phyloP scores from a whole-genome alignment of 2,888 invertebrate species.

The Mylabris sibirica region DNA sequence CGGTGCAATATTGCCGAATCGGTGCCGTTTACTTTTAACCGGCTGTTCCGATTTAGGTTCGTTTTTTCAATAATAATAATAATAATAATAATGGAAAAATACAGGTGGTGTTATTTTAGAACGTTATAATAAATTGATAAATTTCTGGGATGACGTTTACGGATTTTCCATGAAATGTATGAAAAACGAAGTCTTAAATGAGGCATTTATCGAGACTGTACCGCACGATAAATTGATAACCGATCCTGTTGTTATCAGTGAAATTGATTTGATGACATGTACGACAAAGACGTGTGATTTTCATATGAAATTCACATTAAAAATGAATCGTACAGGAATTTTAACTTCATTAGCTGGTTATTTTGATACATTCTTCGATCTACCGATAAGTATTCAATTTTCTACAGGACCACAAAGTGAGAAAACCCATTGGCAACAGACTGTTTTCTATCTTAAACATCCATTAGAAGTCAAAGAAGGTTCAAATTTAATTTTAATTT shows the following conservation, averaged over 20 bases:
- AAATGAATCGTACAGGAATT: constrained; percentile 69
- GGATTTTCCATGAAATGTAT: constrained; percentile 94
- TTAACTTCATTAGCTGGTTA: constrained; percentile 88
- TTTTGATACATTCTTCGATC: constrained; percentile 88
- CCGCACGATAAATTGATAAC: constrained; percentile 73
- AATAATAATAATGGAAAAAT: not conserved
- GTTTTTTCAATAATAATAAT: too few relatives aligned
- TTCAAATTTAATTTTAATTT: constrained; percentile 34
- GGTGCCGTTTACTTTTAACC: constrained; percentile 81
- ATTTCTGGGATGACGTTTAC: constrained; percentile 93
- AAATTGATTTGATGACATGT: constrained; percentile 80
- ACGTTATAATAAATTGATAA: constrained; percentile 75
- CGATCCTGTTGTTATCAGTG: constrained; percentile 69
- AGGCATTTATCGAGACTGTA: constrained; percentile 75
- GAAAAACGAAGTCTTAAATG: constrained; percentile 82
- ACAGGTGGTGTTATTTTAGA: constrained; percentile 59
- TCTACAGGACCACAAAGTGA: constrained; percentile 79
- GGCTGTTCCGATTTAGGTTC: constrained; percentile 78
- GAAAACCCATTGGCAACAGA: constrained; percentile 95
- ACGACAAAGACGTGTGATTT: constrained; percentile 76
- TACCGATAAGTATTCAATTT: constrained; percentile 72
- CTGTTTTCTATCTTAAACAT: constrained; percentile 83
- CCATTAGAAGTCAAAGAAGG: constrained; percentile 76
- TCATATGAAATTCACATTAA: constrained; percentile 72
- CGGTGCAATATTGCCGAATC: constrained; percentile 84